A percentile compares a stretch with the other conserved stretches of the same genome.
Evolutionary conservation across 2,113 vertebrate genomes (phyloP).

Genomic region (Dromaius novaehollandiae): DNA sequence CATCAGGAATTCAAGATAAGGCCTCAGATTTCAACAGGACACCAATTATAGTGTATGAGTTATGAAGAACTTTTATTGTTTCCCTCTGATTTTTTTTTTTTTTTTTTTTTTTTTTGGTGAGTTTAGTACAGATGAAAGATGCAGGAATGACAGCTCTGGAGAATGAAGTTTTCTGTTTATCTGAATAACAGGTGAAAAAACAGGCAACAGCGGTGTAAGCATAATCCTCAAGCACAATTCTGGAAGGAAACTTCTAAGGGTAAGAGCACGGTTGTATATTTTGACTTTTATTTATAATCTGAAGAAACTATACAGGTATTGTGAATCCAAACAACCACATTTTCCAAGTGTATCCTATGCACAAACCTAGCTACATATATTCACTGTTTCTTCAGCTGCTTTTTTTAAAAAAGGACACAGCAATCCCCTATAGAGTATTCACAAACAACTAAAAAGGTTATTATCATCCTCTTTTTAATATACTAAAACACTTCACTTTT

Average conservation of each 20-base stretch:
- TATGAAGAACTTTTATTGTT: background rate
- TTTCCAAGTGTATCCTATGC: background rate
- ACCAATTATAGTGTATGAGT: slow-evolving; percentile 16
- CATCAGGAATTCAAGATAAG: background rate
- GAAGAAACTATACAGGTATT: background rate
- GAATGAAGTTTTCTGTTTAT: slow-evolving; percentile 22
- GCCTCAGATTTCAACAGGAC: slow-evolving; percentile 6
- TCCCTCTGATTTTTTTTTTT: slow-evolving; percentile 3
- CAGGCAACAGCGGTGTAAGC: background rate
- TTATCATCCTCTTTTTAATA: fast-evolving
- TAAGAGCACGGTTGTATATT: background rate
- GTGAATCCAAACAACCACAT: background rate
- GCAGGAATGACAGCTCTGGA: background rate
- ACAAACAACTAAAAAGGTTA: background rate
- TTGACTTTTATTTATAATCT: background rate
- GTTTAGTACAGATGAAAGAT: slow-evolving; percentile 26
- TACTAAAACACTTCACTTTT: background rate
- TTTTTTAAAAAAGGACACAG: background rate
- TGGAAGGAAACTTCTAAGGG: background rate
- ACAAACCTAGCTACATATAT: background rate
- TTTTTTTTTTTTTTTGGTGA: background rate
- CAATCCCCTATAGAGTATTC: background rate
- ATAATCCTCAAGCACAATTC: background rate
- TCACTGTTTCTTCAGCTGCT: background rate
- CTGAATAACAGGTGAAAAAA: background rate